Base-by-base conservation (phyloP, 2,888 invertebrate species). In the Pseudeuparius sepicola region DNA sequence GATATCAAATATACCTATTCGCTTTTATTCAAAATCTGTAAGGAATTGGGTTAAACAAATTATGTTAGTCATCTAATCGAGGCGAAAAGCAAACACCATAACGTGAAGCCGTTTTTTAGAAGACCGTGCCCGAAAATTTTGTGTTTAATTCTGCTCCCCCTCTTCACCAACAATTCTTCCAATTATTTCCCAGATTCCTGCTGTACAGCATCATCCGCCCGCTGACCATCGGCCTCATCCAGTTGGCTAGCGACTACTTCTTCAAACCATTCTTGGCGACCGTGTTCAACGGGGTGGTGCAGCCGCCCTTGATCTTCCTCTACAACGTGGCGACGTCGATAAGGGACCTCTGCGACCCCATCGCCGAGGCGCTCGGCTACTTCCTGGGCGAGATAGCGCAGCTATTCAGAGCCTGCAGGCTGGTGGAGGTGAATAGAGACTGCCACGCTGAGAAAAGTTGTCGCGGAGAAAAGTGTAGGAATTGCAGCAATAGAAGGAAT, bases 231-330 rank as follows among this genome's bases (percentile, higher is more conserved):
- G 78, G 77, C 2, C 48, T 74, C 12, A 50, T 76, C 2, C 77
- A 78, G 52, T 54, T 77, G 46, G 53, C 67, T 4, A 72, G 80
- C 1, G 83, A 84, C 61, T 75, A 76, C 49, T 67, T 73, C 48
- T 56, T 75, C 40, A 80, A 78, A 57, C 83, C 83, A 6, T 55
- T 72, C 29, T 52, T 78, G 36, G 70, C 75, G 4, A 70, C 74
- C 24, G 33, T 70, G 14, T 77, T 74, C 50, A 77, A 76, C 61
- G 77, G 75, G 3, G 49, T 75, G 26, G 55, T 80, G 42, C 82
- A 78, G 51, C 83, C 84, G 10, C 58, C 71, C 18, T 56, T 83
- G 44, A 78, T 79, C 50, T 69, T 78, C 47, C 46, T 70, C 6
- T 74, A 70, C 45, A 78, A 78, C 51, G 59, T 73, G 18, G 61